A percentile compares a stretch with the other conserved stretches of the same genome.
phyloP scores from a whole-genome alignment of 2,797 vertebrate species.

The Channallabes apus region DNA sequence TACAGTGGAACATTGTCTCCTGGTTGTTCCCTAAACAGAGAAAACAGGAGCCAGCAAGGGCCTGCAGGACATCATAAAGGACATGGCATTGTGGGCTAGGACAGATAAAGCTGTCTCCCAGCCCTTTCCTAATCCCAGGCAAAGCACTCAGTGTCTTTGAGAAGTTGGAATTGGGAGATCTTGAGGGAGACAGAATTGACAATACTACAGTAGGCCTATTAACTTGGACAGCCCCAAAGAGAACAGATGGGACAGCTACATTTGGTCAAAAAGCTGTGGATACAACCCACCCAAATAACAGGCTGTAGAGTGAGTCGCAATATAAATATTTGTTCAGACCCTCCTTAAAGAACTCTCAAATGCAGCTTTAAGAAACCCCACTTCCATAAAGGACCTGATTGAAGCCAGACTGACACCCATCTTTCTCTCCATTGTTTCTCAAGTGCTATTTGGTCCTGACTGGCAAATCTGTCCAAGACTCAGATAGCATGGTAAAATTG shows the following conservation, averaged over 20 bases:
- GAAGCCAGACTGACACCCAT: background rate
- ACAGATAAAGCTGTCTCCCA: background rate
- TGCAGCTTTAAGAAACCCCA: background rate
- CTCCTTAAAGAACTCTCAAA: background rate
- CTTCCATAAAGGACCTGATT: background rate
- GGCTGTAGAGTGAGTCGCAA: background rate
- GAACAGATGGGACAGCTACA: background rate
- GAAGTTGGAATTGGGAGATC: background rate
- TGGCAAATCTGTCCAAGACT: background rate
- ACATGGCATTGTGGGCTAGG: background rate
- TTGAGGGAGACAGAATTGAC: background rate
- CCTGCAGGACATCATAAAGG: no score
- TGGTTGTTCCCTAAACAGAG: no score
- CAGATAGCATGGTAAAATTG: background rate
- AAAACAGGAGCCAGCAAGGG: no score
- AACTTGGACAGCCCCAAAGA: background rate
- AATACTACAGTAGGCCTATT: background rate
- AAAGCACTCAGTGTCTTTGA: background rate
- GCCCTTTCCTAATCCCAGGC: background rate
- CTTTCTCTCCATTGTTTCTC: background rate
- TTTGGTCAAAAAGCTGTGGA: background rate
- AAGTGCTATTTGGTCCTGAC: background rate
- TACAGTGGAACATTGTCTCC: no score
- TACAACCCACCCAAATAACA: background rate
- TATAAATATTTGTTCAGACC: background rate